A percentile compares a stretch with the other conserved stretches of the same genome.
These are phyloP conservation scores for Caenorhabditis afra DNA, from an alignment of 2,888 invertebrate genomes.

Conservation along the genomic window DNA sequence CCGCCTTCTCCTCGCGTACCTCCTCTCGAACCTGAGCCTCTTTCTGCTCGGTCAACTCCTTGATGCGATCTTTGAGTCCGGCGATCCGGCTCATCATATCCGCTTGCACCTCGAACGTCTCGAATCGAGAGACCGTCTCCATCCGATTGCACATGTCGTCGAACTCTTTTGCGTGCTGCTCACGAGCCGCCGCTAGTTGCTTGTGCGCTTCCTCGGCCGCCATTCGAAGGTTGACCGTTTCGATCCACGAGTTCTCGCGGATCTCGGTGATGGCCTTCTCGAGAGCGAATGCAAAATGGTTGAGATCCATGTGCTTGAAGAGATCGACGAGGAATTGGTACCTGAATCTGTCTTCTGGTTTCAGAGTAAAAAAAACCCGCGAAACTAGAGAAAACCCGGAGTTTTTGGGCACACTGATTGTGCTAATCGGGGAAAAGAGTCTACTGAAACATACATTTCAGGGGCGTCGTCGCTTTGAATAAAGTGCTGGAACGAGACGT, in stretches of 20 bases:
- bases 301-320: conserved; percentile 25
- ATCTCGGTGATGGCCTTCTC: conserved; percentile 21
- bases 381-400: too few relatives aligned
- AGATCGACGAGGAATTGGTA: conserved; percentile 29
- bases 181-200: conserved; percentile 1
- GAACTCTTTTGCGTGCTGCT: conserved; percentile 14
- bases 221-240: background rate
- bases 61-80: conserved; percentile 7
- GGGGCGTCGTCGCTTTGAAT: conserved; percentile 18
- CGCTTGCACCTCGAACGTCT: conserved; percentile 18
- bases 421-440: too few relatives aligned
- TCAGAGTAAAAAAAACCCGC: background rate
- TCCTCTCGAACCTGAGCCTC: conserved; percentile 21
- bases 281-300: conserved; percentile 13
- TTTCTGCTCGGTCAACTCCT: conserved; percentile 10
- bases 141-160: conserved; percentile 8
- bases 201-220: conserved; percentile 22
- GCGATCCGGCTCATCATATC: conserved; percentile 14
- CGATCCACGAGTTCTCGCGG: conserved; percentile 24
- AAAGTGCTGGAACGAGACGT: conserved; percentile 11
- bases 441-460: conserved; percentile 18
- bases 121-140: conserved; percentile 30
- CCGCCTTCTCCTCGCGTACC: conserved; percentile 24
- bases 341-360: conserved; percentile 23
- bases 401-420: too few relatives aligned